Conservation (phyloP, 1,140 invertebrate species). For the Calliopsis andreniformis region DNA sequence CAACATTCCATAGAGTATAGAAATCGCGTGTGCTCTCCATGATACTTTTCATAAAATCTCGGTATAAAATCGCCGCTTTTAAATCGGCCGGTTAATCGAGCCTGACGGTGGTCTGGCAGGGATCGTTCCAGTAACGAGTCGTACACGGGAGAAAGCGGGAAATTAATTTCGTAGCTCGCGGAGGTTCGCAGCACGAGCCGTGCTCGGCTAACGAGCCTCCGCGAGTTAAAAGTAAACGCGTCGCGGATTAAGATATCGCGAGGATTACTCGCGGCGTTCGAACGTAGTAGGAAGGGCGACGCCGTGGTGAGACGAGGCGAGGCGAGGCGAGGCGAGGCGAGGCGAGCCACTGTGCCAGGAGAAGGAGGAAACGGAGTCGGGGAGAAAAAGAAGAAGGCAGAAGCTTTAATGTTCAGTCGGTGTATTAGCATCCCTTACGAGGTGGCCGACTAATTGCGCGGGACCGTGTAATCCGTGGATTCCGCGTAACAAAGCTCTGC, state of each 20-base stretch:
- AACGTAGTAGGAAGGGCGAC: constrained; percentile 46
- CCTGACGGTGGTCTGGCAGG: neutral
- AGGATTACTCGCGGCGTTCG: constrained; percentile 47
- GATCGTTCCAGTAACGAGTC: constrained; percentile 44
- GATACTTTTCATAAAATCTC: too few species aligned
- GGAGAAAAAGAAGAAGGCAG: constrained; percentile 12
- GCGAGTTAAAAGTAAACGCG: constrained; percentile 54
- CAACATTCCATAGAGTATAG: neutral
- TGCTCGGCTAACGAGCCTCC: constrained; percentile 46
- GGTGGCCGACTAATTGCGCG: constrained; percentile 59
- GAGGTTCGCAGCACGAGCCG: constrained; percentile 52
- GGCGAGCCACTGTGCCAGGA: neutral
- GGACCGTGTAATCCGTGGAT: constrained; percentile 61
- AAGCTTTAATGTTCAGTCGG: constrained; percentile 43
- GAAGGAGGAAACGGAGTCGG: too few species aligned
- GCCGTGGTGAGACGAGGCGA: constrained; percentile 34
- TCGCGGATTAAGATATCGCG: constrained; percentile 62
- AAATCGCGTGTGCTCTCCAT: constrained; percentile 26
- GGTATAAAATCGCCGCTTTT: too few species aligned
- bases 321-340: too few species aligned
- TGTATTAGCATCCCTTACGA: constrained; percentile 57
- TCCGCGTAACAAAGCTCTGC: constrained; percentile 57
- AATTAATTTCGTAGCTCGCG: constrained; percentile 53
- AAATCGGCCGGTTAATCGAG: constrained; percentile 7
- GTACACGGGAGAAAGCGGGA: constrained; percentile 40